phyloP scores from a whole-genome alignment of 2,888 invertebrate species.

The Pycnomerus fuliginosus region DNA sequence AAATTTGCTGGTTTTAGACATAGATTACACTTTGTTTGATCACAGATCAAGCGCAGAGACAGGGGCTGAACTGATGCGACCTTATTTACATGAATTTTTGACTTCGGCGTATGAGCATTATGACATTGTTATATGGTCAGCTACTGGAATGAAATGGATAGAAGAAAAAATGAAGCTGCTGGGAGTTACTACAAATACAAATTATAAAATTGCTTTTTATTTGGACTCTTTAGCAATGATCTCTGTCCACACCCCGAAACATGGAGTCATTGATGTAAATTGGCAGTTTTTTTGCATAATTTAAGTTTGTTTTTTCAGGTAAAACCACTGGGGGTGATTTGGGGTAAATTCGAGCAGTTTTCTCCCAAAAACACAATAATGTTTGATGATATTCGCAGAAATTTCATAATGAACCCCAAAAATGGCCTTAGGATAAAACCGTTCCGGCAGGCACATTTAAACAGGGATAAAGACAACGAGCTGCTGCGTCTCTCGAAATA shows the following conservation, averaged over 20 bases:
- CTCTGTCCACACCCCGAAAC: slow-evolving; percentile 85
- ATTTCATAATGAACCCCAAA: slow-evolving; percentile 97
- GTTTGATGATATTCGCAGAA: slow-evolving; percentile 94
- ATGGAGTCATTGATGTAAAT: slow-evolving; percentile 85
- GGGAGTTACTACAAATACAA: slow-evolving; percentile 77
- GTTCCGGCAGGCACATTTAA: slow-evolving; percentile 87
- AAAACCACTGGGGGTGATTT: slow-evolving; percentile 94
- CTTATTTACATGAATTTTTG: slow-evolving; percentile 92
- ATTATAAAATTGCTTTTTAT: slow-evolving; percentile 91
- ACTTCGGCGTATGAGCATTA: slow-evolving; percentile 84
- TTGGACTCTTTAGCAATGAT: slow-evolving; percentile 94
- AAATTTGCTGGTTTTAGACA: slow-evolving; percentile 89
- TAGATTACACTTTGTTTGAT: slow-evolving; percentile 96
- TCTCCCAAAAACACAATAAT: slow-evolving; percentile 92
- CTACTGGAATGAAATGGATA: slow-evolving; percentile 98
- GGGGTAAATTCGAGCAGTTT: slow-evolving; percentile 92
- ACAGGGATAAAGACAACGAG: slow-evolving; percentile 81
- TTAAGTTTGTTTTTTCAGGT: slow-evolving; percentile 57
- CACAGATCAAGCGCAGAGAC: slow-evolving; percentile 91
- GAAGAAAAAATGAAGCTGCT: slow-evolving; percentile 94
- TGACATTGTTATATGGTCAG: slow-evolving; percentile 98
- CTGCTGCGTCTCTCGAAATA: slow-evolving; percentile 78
- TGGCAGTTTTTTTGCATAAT: slow-evolving; percentile 1
- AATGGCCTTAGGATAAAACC: slow-evolving; percentile 88
- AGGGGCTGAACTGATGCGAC: slow-evolving; percentile 85